Evolutionary conservation across 2,797 vertebrate genomes (phyloP), one percentile per base, ranked within the genome.

Genomic region (Philypnodon macrostomus): DNA sequence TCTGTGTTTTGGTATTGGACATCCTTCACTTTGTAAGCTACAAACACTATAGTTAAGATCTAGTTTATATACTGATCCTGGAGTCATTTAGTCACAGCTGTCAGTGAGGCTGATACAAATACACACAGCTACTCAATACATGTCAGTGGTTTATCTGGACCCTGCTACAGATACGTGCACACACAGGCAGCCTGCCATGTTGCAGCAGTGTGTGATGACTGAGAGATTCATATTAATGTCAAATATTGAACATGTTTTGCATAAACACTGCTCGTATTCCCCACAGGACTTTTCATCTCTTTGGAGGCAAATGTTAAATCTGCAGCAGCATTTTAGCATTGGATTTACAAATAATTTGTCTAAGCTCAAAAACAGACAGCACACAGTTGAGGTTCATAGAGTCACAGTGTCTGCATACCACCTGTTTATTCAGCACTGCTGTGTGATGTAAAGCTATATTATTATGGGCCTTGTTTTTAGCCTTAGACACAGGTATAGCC

Each of bases 1-100:
- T 41, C 42, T 81, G 71, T 69, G 47, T 37, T 9, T 6, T 58
- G 55, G 58, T 68, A 54, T 39, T 47, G 19, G n/a, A 41, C 40
- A 32, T 53, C 39, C 33, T 27, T 58, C 37, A 30, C 48, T 50
- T 1, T 56, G n/a, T 42, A 12, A 44, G 40, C 60, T 47, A 49
- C 45, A 59, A 63, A 66, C 55, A 57, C 49, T 46, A 63, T 51
- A 53, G 15, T 35, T 49, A 47, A 44, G 53, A 52, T 15, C 32
- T 50, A 39, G 33, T 38, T 72, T 46, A 10, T 38, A 33, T 24
- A 50, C 7, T 40, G 51, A 33, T 30, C 17, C 11, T 12, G 24
- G 9, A 34, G 34, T 4, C 30, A 50, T 53, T 56, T 60, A 32
- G 32, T 75, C 50, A 48, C 49, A 57, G 58, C 60, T 61, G 49